A percentile compares a stretch with the other conserved stretches of the same genome.
phyloP scores from a whole-genome alignment of 2,888 invertebrate species.

The Germaria angustata region DNA sequence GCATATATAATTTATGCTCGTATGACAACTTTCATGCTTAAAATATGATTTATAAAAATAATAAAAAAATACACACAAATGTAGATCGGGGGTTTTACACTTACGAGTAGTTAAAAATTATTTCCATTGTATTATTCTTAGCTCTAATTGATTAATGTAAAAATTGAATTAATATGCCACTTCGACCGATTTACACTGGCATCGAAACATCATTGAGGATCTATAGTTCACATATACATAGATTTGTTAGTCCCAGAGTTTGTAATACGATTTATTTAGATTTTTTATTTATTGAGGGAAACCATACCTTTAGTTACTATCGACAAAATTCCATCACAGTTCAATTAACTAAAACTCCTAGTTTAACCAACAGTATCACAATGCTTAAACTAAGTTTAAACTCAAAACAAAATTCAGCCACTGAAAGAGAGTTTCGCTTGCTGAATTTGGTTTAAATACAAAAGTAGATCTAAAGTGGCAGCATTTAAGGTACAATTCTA shows the following conservation, averaged over 20 bases:
- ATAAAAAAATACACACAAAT: slow-evolving; percentile 22
- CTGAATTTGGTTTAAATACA: neutral
- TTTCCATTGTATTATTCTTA: neutral
- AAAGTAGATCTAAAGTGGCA: neutral
- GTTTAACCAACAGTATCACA: slow-evolving; percentile 37
- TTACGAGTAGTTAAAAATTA: slow-evolving; percentile 8
- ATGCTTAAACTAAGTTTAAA: slow-evolving; percentile 15
- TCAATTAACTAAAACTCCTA: slow-evolving; percentile 24
- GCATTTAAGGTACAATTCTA: slow-evolving; percentile 36
- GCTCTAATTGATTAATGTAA: neutral
- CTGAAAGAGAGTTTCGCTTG: slow-evolving; percentile 7
- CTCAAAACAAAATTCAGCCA: neutral
- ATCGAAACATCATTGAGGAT: slow-evolving; percentile 21
- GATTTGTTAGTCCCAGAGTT: slow-evolving; percentile 11
- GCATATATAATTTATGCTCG: neutral
- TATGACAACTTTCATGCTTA: slow-evolving; percentile 38
- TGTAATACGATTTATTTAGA: neutral
- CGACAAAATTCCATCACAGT: slow-evolving; percentile 52
- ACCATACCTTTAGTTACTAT: slow-evolving; percentile 12
- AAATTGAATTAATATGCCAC: slow-evolving; percentile 22
- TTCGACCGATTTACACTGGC: slow-evolving; percentile 32
- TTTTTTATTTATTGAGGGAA: no score
- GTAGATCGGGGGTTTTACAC: slow-evolving; percentile 20
- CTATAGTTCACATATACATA: neutral
- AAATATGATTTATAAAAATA: slow-evolving; percentile 31